Conservation (phyloP, 92 coral and sea anemone genomes). For the Porites cylindrica region DNA sequence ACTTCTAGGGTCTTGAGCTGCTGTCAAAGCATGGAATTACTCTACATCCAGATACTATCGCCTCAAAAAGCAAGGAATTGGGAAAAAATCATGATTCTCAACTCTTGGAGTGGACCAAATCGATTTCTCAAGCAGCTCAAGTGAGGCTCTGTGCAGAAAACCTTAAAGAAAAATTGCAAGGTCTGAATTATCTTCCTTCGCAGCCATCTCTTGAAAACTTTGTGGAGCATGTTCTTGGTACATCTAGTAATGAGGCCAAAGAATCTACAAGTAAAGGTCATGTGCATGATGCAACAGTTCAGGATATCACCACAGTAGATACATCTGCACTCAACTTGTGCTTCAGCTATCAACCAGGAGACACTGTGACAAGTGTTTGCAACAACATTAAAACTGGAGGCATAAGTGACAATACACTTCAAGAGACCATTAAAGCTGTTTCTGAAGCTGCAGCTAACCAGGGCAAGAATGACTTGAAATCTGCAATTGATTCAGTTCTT, state of each 20-base stretch:
- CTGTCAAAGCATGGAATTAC: constrained; percentile 42
- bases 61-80: constrained; percentile 37
- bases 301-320: constrained; percentile 42
- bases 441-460: constrained; percentile 34
- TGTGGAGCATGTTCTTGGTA: constrained; percentile 38
- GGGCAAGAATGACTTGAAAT: constrained; percentile 31
- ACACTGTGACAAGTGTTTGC: constrained; percentile 31
- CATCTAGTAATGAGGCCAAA: constrained; percentile 27
- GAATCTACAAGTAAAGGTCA: constrained; percentile 17
- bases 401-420: constrained; percentile 20
- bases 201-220: constrained; percentile 34
- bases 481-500: constrained; percentile 26
- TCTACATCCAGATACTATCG: constrained; percentile 40
- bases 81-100: constrained; percentile 45
- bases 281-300: constrained; percentile 23
- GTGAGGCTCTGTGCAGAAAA: constrained; percentile 37
- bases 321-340: constrained; percentile 39
- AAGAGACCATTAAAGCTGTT: constrained; percentile 31
- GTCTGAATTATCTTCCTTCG: constrained; percentile 43
- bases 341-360: constrained; percentile 32
- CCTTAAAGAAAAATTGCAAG: constrained; percentile 34
- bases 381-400: constrained; percentile 14
- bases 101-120: constrained; percentile 35
- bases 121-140: constrained; percentile 32
- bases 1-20: constrained; percentile 46